These are phyloP conservation scores for Zaprionus lineosus DNA, from an alignment of 2,888 invertebrate species.

Conservation along the genomic window DNA sequence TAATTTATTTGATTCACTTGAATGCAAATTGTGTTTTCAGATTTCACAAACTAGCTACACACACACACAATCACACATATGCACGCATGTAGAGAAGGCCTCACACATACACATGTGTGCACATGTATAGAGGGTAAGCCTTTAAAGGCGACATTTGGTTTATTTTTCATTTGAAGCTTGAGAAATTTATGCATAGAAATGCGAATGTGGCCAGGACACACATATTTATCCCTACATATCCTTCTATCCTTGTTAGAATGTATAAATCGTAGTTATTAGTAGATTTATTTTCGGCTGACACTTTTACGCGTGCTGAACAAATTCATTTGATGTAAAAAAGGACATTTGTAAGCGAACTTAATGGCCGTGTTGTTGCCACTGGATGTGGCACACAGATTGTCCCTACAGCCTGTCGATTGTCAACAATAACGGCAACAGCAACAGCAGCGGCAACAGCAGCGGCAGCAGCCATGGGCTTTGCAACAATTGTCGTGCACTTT, in stretches of 20 bases:
- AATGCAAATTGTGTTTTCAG: conserved; percentile 67
- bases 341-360: conserved; percentile 26
- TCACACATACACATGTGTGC: too few relatives aligned
- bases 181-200: too few relatives aligned
- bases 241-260: too few relatives aligned
- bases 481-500: conserved; percentile 58
- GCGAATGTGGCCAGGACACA: too few relatives aligned
- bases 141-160: too few relatives aligned
- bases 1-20: conserved; percentile 76
- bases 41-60: too few relatives aligned
- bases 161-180: conserved; percentile 8
- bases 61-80: conserved; percentile 4
- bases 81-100: background rate
- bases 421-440: too few relatives aligned
- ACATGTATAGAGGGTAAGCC: too few relatives aligned
- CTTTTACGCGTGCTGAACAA: conserved; percentile 63
- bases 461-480: too few relatives aligned
- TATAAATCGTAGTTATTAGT: conserved; percentile 76
- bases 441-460: too few relatives aligned
- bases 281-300: conserved; percentile 67
- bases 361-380: too few relatives aligned
- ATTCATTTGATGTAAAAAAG: conserved; percentile 43
- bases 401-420: background rate
- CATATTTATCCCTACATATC: too few relatives aligned
- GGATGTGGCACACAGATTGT: background rate